Evolutionary conservation across 1,140 invertebrate genomes (phyloP), one percentile per base, ranked within the genome.

Genomic region (Cyrtorhinus lividipennis): DNA sequence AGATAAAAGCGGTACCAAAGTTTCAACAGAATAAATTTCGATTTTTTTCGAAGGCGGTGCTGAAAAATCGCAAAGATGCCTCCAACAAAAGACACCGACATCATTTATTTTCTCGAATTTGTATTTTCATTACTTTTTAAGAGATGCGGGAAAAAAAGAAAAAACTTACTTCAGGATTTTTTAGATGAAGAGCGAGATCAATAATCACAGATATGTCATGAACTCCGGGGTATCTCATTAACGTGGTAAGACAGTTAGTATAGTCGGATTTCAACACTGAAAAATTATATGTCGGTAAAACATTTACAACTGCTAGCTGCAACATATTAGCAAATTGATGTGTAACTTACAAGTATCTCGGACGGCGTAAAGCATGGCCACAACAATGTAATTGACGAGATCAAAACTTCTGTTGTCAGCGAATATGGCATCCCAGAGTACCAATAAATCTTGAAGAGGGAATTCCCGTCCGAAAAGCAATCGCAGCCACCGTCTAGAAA

Each of bases 391-490:
- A 71, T 90, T 85, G 20, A 87, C 79, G 24, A 89, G 74, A 25
- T 82, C 80, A 68, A 89, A 80, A 26, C 68, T 67, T 18, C 83
- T 79, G n/a, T 81, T 80, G 67, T 87, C 84, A 3, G 84, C 80
- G 74, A 91, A 88, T 26, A 90, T 80, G 27, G 85, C 86, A 68
- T 90, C 87, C 88, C 88, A 90, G 1, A 90, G 70, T 24, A 83
- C 78, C 12, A 89, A 74, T 26, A 90, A 72, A 69, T 89, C 86
- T 46, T 82, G 74, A 59, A 90, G 77, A 18, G 83, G 79, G 73
- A 89, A 90, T 72, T 90, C 88, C 15, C 88, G 76, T 0, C 87
- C 87, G 76, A 90, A 90, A 1, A 90, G 72, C 44, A 90, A 71
- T 12, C 88, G 77, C 12, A 90, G 72, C 88, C 88, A 90, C 1